Conservation (phyloP, 2,888 invertebrate genomes). For the Leptinotarsa rubiginosa region DNA sequence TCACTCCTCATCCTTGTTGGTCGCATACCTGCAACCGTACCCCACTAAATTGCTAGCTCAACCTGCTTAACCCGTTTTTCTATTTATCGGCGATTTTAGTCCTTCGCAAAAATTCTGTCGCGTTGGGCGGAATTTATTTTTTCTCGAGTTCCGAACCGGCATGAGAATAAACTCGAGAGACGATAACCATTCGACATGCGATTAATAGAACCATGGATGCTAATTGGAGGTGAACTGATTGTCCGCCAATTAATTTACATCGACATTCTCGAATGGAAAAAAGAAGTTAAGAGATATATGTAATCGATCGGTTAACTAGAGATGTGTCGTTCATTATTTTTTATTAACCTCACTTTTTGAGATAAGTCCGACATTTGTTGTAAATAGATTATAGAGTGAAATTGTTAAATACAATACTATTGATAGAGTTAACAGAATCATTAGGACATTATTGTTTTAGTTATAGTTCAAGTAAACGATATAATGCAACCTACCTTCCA, state of each 20-base stretch:
- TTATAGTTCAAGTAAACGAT: no score
- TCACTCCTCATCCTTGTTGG: slow-evolving; percentile 28
- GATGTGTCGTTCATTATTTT: neutral
- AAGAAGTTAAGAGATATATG: neutral
- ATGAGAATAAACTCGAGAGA: neutral
- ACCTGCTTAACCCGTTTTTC: slow-evolving; percentile 18
- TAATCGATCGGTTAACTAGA: neutral
- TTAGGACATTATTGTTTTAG: no score
- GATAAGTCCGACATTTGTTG: no score
- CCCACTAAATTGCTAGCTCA: slow-evolving; percentile 16
- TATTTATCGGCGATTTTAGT: slow-evolving; percentile 9
- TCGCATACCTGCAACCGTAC: slow-evolving; percentile 19
- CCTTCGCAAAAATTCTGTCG: slow-evolving; percentile 18
- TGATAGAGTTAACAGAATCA: no score
- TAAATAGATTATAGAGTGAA: no score
- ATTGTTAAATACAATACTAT: no score
- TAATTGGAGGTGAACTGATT: slow-evolving; percentile 13
- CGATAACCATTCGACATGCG: neutral
- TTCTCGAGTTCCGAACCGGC: slow-evolving; percentile 4
- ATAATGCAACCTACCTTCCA: no score
- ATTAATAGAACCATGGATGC: slow-evolving; percentile 6
- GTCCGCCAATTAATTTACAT: slow-evolving; percentile 6
- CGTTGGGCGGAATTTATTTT: slow-evolving; percentile 3
- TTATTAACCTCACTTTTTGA: no score
- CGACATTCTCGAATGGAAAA: neutral